These are phyloP conservation scores for Craniophora ligustri DNA, from an alignment of 2,888 invertebrate genomes.

Conservation along the genomic window DNA sequence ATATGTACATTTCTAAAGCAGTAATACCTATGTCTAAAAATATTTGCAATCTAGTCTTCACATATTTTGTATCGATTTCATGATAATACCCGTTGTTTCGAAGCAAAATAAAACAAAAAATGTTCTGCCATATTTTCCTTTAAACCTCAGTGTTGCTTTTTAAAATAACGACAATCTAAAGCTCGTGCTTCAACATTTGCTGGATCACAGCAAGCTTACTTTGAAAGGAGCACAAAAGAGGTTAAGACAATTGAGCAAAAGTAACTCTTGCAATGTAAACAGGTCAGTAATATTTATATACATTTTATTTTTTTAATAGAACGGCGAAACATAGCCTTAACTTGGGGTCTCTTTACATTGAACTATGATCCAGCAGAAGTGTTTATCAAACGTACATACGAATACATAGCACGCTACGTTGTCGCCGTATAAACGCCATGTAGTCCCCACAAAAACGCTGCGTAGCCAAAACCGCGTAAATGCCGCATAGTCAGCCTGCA, in stretches of 20 bases:
- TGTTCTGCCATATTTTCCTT: slow-evolving; percentile 30
- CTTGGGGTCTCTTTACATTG: background rate
- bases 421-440: background rate
- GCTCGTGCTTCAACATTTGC: slow-evolving; percentile 49
- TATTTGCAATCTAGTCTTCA: background rate
- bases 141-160: slow-evolving; percentile 37
- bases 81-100: slow-evolving; percentile 15
- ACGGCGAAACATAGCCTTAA: background rate
- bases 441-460: background rate
- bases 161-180: slow-evolving; percentile 51
- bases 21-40: background rate
- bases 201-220: slow-evolving; percentile 49
- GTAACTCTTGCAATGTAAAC: slow-evolving; percentile 21
- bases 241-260: slow-evolving; percentile 44
- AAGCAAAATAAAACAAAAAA: slow-evolving; percentile 24
- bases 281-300: slow-evolving; percentile 2
- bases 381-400: too few relatives aligned
- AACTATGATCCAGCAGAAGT: background rate
- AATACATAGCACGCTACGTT: too few relatives aligned
- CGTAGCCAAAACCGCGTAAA: too few relatives aligned
- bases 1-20: too few relatives aligned
- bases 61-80: slow-evolving; percentile 26
- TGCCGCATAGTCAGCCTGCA: too few relatives aligned
- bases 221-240: slow-evolving; percentile 46
- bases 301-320: background rate